Base-by-base conservation (phyloP, 2,888 invertebrate genomes). In the Melanophora roralis region DNA sequence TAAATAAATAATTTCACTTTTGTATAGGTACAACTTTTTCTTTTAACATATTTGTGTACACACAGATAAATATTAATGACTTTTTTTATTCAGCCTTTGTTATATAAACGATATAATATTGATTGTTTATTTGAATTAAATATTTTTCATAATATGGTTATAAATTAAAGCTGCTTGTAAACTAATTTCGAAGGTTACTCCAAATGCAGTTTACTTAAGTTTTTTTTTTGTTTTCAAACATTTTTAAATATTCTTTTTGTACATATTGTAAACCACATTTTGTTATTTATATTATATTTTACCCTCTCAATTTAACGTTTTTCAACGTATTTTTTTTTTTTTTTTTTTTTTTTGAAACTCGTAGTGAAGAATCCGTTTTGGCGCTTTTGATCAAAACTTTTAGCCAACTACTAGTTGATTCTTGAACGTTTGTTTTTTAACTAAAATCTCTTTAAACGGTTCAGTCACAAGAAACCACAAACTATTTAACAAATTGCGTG, bases 341-440 rank as follows among this genome's bases (percentile, higher is more conserved):
- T 27, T 27, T 27, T 6, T 3, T 27, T 6, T 3, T 27, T 27
- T 27, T 60, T 32, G 27, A 65, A 65, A 9, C 55, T 21, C 55
- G 5, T 21, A 23, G 43, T 11, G 16, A 36, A 62, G 45, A n/a
- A 67, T 5, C 11, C 16, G 23, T 76, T 36, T 40, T 11, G 32
- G 49, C 71, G 60, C 40, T 71, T 51, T 14, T 51, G 19, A 16
- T 65, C 40, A 34, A 53, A 32, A 45, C 23, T 21, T 49, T 12
- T 45, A 64, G 4, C 34, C 76, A 68, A 76, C 57, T 27, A 27
- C 4, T 27, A 27, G 27, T 76, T 16, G 43, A 45, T 57, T 62
- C 72, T 64, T 80, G 49, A 76, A 76, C 76, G 80, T 64, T 76
- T 76, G 68, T 23, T 38, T 36, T 73, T 53, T 68, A 76, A 80